phyloP scores from a whole-genome alignment of 2,888 invertebrate genomes.

The Xestia sexstrigata region DNA sequence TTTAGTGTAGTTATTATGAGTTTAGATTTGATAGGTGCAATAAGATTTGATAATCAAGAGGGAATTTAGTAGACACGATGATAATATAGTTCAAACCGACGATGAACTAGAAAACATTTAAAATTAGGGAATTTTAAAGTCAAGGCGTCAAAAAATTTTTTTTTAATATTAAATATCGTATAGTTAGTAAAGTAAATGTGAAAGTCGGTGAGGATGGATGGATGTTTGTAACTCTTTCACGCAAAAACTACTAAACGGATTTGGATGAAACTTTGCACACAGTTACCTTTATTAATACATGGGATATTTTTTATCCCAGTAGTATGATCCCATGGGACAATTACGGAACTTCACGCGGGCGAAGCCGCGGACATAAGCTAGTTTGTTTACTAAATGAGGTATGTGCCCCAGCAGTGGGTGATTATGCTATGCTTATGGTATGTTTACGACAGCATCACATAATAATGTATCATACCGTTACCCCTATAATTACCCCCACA shows the following conservation, averaged over 20 bases:
- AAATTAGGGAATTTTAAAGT: not conserved
- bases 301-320: no score
- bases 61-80: not conserved
- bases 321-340: no score
- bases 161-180: not conserved
- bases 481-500: conserved; percentile 18
- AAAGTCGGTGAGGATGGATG: no score
- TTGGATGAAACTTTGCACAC: no score
- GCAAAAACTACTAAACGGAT: no score
- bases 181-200: no score
- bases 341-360: no score
- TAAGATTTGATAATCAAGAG: not conserved
- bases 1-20: conserved; percentile 7
- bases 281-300: no score
- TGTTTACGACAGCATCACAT: conserved; percentile 3
- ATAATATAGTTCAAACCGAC: not conserved
- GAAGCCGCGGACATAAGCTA: no score
- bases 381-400: not conserved
- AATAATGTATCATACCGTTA: not conserved
- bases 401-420: not conserved
- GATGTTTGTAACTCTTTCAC: no score
- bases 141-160: not conserved
- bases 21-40: not conserved
- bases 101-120: not conserved
- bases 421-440: not conserved